Percentiles rank a stretch among this genome's conserved stretches.
phyloP scores from a whole-genome alignment of 64 coral and sea anemone genomes.

The Stylophora pistillata region DNA sequence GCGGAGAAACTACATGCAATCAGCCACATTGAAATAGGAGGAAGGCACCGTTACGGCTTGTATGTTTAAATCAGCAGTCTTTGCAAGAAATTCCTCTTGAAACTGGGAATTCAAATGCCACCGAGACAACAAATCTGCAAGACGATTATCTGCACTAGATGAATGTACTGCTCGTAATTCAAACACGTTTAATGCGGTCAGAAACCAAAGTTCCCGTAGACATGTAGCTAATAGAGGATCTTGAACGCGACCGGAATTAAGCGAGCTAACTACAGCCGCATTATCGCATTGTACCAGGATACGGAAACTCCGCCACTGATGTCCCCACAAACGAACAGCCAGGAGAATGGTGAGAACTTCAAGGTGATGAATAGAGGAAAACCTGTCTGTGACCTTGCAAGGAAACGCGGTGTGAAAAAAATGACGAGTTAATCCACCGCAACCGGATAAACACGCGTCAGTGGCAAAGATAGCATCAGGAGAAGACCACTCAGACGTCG shows the following conservation, averaged over 20 bases:
- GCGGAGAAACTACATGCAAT: slow-evolving; percentile 13
- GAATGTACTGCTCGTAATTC: slow-evolving; percentile 14
- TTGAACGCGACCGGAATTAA: slow-evolving; percentile 14
- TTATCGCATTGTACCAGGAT: slow-evolving; percentile 48
- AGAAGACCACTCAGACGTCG: neutral
- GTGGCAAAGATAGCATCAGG: slow-evolving; percentile 21
- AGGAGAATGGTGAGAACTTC: slow-evolving; percentile 26
- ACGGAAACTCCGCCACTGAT: neutral
- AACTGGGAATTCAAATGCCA: slow-evolving; percentile 22
- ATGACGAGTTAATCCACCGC: slow-evolving; percentile 30
- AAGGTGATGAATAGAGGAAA: slow-evolving; percentile 32
- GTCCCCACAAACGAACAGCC: slow-evolving; percentile 28
- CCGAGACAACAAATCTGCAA: slow-evolving; percentile 25
- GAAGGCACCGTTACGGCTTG: slow-evolving; percentile 21
- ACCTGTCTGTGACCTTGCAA: neutral
- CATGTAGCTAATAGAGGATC: neutral
- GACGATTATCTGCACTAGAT: slow-evolving; percentile 15
- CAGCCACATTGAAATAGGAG: neutral
- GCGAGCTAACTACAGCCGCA: slow-evolving; percentile 10
- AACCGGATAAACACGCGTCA: slow-evolving; percentile 40
- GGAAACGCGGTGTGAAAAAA: slow-evolving; percentile 34
- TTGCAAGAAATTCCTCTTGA: neutral
- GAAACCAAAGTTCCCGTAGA: slow-evolving; percentile 6
- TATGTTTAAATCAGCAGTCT: neutral
- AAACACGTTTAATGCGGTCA: neutral